A percentile compares a stretch with the other conserved stretches of the same genome.
Evolutionary conservation across 2,113 vertebrate genomes (phyloP).

Genomic region (Rhabdomys dilectus): DNA sequence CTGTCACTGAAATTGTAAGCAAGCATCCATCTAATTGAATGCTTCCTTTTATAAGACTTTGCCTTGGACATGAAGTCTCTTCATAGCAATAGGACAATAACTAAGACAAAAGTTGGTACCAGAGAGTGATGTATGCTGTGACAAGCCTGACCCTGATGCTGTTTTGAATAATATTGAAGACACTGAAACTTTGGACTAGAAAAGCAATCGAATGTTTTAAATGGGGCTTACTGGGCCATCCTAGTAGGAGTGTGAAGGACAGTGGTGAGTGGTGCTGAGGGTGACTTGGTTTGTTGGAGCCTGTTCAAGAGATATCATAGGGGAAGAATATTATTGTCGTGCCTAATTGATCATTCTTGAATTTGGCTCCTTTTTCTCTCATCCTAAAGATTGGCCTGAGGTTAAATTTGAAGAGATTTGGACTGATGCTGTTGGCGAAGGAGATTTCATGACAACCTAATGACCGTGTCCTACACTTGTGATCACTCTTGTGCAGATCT

Average conservation of each 20-base stretch:
- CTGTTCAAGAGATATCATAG: neutral
- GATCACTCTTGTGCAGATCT: neutral
- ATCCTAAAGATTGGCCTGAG: neutral
- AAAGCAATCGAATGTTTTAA: neutral
- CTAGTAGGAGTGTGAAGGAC: neutral
- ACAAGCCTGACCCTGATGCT: neutral
- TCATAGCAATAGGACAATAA: neutral
- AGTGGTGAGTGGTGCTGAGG: neutral
- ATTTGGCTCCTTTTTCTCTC: neutral
- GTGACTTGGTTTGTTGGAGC: neutral
- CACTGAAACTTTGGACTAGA: neutral
- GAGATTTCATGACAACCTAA: neutral
- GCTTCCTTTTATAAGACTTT: neutral
- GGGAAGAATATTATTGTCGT: neutral
- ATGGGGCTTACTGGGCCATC: neutral
- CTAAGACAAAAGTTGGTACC: neutral
- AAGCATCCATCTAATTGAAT: neutral
- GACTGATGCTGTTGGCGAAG: too few relatives aligned
- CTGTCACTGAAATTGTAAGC: neutral
- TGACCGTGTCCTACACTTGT: neutral
- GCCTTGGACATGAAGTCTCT: neutral
- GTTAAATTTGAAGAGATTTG: neutral
- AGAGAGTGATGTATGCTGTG: neutral
- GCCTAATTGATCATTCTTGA: neutral
- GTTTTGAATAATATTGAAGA: neutral